These are phyloP conservation scores for Remorina albescens DNA, from an alignment of 2,797 vertebrate species.

Conservation along the genomic window DNA sequence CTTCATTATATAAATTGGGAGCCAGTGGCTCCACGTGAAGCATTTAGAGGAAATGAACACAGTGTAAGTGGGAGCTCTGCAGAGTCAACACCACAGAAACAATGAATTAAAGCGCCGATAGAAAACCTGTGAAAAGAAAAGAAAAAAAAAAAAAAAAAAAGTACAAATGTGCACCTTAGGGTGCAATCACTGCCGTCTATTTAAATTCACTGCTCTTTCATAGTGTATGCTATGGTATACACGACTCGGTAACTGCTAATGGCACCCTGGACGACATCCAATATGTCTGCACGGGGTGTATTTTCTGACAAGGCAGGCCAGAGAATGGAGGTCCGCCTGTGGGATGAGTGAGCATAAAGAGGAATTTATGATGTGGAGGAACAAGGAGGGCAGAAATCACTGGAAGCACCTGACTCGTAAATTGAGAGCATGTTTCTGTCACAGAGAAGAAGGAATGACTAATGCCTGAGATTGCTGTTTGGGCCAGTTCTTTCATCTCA, in stretches of 20 bases:
- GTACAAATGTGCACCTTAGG: conserved; percentile 73
- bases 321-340: conserved; percentile 65
- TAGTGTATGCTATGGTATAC: conserved; percentile 35
- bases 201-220: conserved; percentile 70
- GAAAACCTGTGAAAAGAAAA: conserved; percentile 59
- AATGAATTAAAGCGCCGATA: conserved; percentile 70
- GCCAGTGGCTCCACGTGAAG: conserved; percentile 73
- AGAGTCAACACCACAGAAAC: conserved; percentile 71
- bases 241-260: conserved; percentile 61
- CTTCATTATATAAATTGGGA: conserved; percentile 83
- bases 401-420: conserved; percentile 80
- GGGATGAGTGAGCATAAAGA: conserved; percentile 77
- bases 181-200: conserved; percentile 71
- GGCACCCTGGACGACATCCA: conserved; percentile 69
- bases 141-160: conserved; percentile 49
- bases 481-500: conserved; percentile 73
- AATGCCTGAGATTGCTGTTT: conserved; percentile 69
- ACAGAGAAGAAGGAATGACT: conserved; percentile 73
- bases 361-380: conserved; percentile 78
- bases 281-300: conserved; percentile 56
- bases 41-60: conserved; percentile 77
- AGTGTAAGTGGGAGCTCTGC: conserved; percentile 70
- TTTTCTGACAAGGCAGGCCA: conserved; percentile 63
- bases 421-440: conserved; percentile 80
- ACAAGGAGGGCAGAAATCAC: conserved; percentile 78